phyloP scores from a whole-genome alignment of 2,888 invertebrate species.

The Andrena dorsata region DNA sequence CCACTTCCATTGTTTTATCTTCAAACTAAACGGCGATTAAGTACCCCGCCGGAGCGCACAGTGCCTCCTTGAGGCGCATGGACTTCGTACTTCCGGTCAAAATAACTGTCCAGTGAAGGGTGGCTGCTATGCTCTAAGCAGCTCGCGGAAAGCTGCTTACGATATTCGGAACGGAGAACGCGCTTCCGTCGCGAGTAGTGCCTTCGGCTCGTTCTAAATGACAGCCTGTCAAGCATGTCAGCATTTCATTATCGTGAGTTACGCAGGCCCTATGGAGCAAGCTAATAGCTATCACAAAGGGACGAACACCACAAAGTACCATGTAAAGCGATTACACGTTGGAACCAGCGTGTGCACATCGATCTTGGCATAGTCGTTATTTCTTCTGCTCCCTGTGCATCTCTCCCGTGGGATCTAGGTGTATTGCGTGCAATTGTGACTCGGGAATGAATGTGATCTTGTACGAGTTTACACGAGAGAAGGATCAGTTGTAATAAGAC shows the following conservation, averaged over 20 bases:
- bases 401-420: neutral
- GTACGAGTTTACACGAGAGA: neutral
- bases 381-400: conserved; percentile 9
- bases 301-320: conserved; percentile 35
- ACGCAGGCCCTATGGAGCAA: conserved; percentile 14
- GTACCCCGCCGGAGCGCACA: conserved; percentile 17
- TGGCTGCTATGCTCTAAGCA: conserved; percentile 71
- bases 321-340: conserved; percentile 48
- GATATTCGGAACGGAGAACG: conserved; percentile 66
- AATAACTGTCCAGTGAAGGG: conserved; percentile 59
- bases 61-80: conserved; percentile 1
- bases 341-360: neutral
- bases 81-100: conserved; percentile 53
- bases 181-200: conserved; percentile 8
- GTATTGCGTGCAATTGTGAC: conserved; percentile 3
- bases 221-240: conserved; percentile 58
- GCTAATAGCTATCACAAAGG: conserved; percentile 61
- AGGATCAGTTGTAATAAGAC: neutral
- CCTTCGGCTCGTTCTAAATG: conserved; percentile 57
- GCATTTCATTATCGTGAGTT: conserved; percentile 67
- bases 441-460: conserved; percentile 14
- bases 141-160: conserved; percentile 73
- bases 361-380: conserved; percentile 18
- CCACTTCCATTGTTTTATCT: conserved; percentile 25
- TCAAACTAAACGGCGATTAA: conserved; percentile 20